Conservation (phyloP, 2,797 vertebrate species). For the Sebastes vulpes region DNA sequence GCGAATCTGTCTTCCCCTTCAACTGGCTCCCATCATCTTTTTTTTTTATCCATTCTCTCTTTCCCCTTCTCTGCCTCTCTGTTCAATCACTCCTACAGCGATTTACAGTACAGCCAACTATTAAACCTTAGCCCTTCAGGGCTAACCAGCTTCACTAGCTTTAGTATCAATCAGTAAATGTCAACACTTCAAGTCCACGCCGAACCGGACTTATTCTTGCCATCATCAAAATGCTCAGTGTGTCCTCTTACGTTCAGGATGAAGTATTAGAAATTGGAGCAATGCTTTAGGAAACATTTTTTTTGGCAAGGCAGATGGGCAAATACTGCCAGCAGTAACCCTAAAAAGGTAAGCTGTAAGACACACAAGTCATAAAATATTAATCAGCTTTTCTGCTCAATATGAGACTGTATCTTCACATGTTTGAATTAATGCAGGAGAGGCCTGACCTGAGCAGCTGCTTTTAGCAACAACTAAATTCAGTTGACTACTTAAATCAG, state of each 20-base stretch:
- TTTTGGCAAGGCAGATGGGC: not conserved
- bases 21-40: not conserved
- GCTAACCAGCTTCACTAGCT: not conserved
- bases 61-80: not conserved
- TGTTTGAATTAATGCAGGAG: not conserved
- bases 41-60: not conserved
- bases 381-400: not conserved
- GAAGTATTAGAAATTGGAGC: not conserved
- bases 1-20: conserved; percentile 9
- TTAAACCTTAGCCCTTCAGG: not conserved
- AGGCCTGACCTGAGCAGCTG: not conserved
- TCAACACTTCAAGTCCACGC: conserved; percentile 2
- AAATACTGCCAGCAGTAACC: not conserved
- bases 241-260: not conserved
- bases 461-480: not conserved
- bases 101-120: conserved; percentile 1
- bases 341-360: not conserved
- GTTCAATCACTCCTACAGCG: not conserved
- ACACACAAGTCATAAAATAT: not conserved
- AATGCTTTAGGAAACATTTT: not conserved
- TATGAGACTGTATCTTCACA: not conserved
- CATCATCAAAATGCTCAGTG: not conserved
- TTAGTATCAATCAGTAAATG: conserved; percentile 28
- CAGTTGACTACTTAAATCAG: not conserved
- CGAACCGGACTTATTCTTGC: not conserved